Base-by-base conservation (phyloP, 2,888 invertebrate genomes). In the Cyrtodaria siliqua region DNA sequence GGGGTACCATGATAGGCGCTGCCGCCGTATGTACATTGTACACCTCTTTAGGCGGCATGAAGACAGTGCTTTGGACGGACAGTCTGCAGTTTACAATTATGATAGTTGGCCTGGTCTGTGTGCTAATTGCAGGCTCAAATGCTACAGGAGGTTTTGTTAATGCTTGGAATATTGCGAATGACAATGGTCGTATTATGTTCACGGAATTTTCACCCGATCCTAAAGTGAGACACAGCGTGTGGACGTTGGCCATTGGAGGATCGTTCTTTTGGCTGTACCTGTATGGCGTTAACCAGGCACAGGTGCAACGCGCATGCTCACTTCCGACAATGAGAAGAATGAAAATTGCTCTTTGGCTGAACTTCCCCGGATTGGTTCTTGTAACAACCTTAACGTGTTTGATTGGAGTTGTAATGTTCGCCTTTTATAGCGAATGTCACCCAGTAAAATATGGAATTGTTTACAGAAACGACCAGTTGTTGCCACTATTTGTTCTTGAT, bases 181-280 rank as follows among this genome's bases (percentile, higher is more conserved):
- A 85, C 40, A 86, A 88, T n/a, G 79, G 77, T 0, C 64, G 92
- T 20, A 82, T 83, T 40, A 70, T 69, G 33, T 82, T 82, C 42
- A 60, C 64, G 6, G 72, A 79, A 3, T 71, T 71, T 18, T 75
- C 75, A 91, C 95, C 96, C 0, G 95, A 95, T 91, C 97, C 97
- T 0, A 96, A 97, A 0, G 95, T 96, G 0, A 95, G 98, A 0
- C 98, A 98, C 91, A 97, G 97, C 33, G 96, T 97, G 75, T 98
- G 98, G 97, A 95, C 96, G 1, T 95, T 97, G 0, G 91, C 96
- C 9, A 94, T 97, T 76, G 98, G 98, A 20, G 97, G 97, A 1
- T 96, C 96, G n/a, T 96, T 98, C 92, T 97, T 97, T 88, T 98
- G 98, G 98, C 95, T 96, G 66, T 96, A 97, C 61, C 96, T 98